Base-by-base conservation (phyloP, 1,140 invertebrate species). In the Belonocnema kinseyi region DNA sequence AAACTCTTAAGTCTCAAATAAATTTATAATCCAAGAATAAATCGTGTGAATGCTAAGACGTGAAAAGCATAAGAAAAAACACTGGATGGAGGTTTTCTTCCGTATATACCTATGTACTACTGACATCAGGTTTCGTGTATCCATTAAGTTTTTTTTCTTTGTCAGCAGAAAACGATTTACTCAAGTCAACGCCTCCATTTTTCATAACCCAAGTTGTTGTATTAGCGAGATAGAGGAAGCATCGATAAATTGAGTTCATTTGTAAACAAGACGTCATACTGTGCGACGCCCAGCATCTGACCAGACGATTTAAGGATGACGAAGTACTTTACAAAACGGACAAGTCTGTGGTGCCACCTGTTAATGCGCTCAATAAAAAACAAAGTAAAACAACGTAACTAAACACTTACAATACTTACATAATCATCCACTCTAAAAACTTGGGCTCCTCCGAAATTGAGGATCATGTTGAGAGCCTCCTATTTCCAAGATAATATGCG, bases 351-450 rank as follows among this genome's bases (percentile, higher is more conserved):
- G 46, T 19, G 14, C 19, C 58, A 61, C 72, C 1, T 46, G 53
- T 54, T 54, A 54, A 54, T 54, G 17, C 19, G n/a, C 53, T n/a
- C 53, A 54, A 54, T 6, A 54, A 54, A n/a, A 17, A 54, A 16
- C 6, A 17, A 8, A 54, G 10, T 0, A 17, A 54, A 54, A 54
- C 16, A 54, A 0, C 14, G 6, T 0, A 58, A 50, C 53, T 17
- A 5, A 17, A 17, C 53, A 54, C 8, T 54, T 19, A 54, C 16
- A 14, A n/a, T 54, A 16, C 16, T 33, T 5, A 52, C 46, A 16
- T 50, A n/a, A 50, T 21, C 52, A 46, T 6, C n/a, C 51, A 33
- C 13, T 21, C 52, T 77, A 77, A 56, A 21, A 73, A 72, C 52
- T n/a, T n/a, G 11, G 13, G 52, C 12, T 73, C 52, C 14, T 70